Percentiles rank a stretch among this genome's conserved stretches.
Conservation (phyloP, 2,888 invertebrate species). For the Catocala sponsa region DNA sequence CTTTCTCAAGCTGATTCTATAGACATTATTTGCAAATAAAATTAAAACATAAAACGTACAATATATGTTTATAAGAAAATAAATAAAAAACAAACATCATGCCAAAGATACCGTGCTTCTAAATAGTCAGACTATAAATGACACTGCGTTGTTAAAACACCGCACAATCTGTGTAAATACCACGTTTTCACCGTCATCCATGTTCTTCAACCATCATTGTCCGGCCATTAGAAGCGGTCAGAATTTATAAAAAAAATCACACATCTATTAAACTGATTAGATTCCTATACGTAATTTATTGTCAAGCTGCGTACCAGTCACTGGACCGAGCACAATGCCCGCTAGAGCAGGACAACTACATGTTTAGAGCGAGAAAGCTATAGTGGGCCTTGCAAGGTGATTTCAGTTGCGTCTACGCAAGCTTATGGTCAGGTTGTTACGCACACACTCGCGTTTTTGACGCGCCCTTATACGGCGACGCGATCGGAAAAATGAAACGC, state of each 20-base stretch:
- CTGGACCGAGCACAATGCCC: constrained; percentile 84
- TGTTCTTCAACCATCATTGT: constrained; percentile 15
- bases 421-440: constrained; percentile 82
- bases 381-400: constrained; percentile 88
- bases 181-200: constrained; percentile 21
- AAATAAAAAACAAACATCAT: constrained; percentile 15
- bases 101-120: constrained; percentile 2
- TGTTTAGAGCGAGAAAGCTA: constrained; percentile 74
- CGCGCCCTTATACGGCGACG: constrained; percentile 57
- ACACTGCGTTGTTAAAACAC: constrained; percentile 20
- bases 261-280: constrained; percentile 87
- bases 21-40: too few relatives aligned
- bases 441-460: constrained; percentile 71
- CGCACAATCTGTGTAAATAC: constrained; percentile 27
- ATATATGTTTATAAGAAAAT: not conserved
- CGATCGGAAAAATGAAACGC: constrained; percentile 70
- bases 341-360: constrained; percentile 73
- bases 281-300: constrained; percentile 87
- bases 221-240: constrained; percentile 30
- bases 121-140: constrained; percentile 14
- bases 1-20: too few relatives aligned
- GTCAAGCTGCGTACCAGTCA: constrained; percentile 73
- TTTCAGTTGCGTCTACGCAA: constrained; percentile 87
- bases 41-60: too few relatives aligned
- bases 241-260: constrained; percentile 76